A percentile compares a stretch with the other conserved stretches of the same genome.
These are phyloP conservation scores for Thalassoma bifasciatum DNA, from an alignment of 2,113 vertebrate genomes.

Conservation along the genomic window DNA sequence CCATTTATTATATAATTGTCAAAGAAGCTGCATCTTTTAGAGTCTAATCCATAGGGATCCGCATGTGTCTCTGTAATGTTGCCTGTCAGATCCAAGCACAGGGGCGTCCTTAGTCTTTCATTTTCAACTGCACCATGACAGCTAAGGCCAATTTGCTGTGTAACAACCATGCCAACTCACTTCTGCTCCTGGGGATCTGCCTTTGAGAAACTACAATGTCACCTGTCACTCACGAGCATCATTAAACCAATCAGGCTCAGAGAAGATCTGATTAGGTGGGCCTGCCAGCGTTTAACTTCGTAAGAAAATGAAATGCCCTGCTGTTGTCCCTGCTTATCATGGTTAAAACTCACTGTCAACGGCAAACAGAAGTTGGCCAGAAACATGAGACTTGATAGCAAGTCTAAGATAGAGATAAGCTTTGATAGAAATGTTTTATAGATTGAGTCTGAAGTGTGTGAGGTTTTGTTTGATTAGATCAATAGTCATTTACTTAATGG, in stretches of 20 bases:
- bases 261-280: constrained; percentile 66
- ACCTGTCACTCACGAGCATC: constrained; percentile 69
- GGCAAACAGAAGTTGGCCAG: constrained; percentile 23
- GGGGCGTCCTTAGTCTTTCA: constrained; percentile 47
- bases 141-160: constrained; percentile 48
- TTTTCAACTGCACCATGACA: constrained; percentile 48
- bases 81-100: constrained; percentile 54
- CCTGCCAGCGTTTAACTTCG: constrained; percentile 55
- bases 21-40: constrained; percentile 36
- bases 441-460: constrained; percentile 21
- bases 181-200: constrained; percentile 52
- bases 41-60: constrained; percentile 56
- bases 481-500: constrained; percentile 28
- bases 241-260: constrained; percentile 44
- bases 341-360: constrained; percentile 62
- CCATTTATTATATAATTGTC: constrained; percentile 42
- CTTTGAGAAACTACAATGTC: constrained; percentile 73
- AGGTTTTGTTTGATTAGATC: constrained; percentile 34
- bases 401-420: constrained; percentile 8
- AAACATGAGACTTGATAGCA: constrained; percentile 32
- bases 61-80: constrained; percentile 48
- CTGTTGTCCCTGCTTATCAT: constrained; percentile 52
- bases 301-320: constrained; percentile 60
- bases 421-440: constrained; percentile 6
- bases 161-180: constrained; percentile 33